Base-by-base conservation (phyloP, 2,113 vertebrate species). In the Brachirus orientalis region DNA sequence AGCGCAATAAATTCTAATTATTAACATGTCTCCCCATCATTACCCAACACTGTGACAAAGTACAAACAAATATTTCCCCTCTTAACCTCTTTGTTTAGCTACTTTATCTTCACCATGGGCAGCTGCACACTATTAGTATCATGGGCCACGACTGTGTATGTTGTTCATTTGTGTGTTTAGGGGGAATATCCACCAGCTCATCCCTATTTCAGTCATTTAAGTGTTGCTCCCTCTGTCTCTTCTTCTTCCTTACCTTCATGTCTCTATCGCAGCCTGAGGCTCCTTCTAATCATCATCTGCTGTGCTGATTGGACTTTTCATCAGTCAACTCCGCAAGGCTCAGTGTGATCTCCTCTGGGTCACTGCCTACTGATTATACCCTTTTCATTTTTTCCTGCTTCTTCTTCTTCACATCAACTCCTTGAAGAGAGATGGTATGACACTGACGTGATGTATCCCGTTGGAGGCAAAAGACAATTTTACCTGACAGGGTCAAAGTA, bases 281-380 rank as follows among this genome's bases (percentile, higher is more conserved):
- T 86, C 86, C 85, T 83, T 78, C 77, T 88, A 86, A 90, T 90
- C 83, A 77, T 84, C 83, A 84, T 88, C 77, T 73, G 77, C 88
- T 82, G 75, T 79, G 77, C 87, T 90, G 89, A 91, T 91, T 92
- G 89, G 87, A 87, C 88, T 91, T 88, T 91, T 91, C 89, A 92
- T 92, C 90, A 91, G 87, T 91, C 87, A 86, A 88, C 75, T 92
- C 88, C 90, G 88, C 22, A 76, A 78, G 87, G 88, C 77, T 87
- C 73, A 67, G 46, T 50, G 36, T 89, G 89, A 88, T 86, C 90
- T 92, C 89, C 80, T 85, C 72, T 83, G 89, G 90, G 89, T 92
- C 89, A 91, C 82, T 84, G 88, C 86, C 69, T 80, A 72, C 90
- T 92, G 89, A 92, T 91, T 90, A 87, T 88, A 83, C 58, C 75